Evolutionary conservation across 2,888 invertebrate genomes (phyloP).

Genomic region (Corbicula japonica): DNA sequence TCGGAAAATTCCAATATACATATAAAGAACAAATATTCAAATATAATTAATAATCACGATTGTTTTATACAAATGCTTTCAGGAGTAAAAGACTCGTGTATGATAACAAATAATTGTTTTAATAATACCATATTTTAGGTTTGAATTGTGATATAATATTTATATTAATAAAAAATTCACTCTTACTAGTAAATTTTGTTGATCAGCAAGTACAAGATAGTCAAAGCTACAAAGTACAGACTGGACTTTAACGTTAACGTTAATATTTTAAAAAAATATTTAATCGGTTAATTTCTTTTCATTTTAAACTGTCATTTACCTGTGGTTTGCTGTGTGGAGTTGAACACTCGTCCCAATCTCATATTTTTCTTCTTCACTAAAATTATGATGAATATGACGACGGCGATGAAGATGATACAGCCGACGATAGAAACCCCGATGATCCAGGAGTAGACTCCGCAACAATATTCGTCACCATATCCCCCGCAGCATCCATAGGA

Average conservation of each 20-base stretch:
- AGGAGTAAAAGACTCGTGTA: no score
- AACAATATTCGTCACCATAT: constrained; percentile 16
- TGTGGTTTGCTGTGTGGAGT: neutral
- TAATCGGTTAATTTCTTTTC: neutral
- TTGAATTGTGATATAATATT: no score
- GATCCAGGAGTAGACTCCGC: constrained; percentile 25
- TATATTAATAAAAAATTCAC: no score
- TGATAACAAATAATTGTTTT: no score
- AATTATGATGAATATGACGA: neutral
- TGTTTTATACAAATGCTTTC: no score
- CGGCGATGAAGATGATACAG: neutral
- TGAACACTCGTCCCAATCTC: constrained; percentile 7
- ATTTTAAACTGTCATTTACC: neutral
- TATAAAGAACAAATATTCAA: no score
- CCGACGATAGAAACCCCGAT: constrained; percentile 12
- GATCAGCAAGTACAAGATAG: neutral
- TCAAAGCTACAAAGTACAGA: neutral
- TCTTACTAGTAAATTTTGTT: no score
- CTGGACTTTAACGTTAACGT: neutral
- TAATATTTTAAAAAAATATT: neutral
- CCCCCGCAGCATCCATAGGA: constrained; percentile 14
- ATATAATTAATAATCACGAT: no score
- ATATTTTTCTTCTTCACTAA: neutral
- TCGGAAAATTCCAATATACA: no score
- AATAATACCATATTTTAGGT: no score